A percentile compares a stretch with the other conserved stretches of the same genome.
Conservation (phyloP, 2,113 vertebrate species). For the Eidolon helvum region DNA sequence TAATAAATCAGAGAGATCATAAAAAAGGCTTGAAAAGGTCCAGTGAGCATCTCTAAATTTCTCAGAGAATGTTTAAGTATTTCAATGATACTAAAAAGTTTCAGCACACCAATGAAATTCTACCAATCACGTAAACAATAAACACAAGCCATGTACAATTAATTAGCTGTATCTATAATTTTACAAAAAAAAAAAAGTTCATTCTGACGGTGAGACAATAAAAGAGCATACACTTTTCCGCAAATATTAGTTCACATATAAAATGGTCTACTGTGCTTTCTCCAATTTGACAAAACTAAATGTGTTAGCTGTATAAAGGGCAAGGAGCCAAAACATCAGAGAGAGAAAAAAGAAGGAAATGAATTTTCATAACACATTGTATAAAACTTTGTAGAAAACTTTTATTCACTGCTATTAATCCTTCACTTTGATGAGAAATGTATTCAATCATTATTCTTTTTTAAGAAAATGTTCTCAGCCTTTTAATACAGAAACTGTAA, state of each 20-base stretch:
- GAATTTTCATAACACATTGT: neutral
- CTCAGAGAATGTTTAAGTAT: neutral
- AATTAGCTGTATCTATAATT: neutral
- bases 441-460: constrained; percentile 61
- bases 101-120: neutral
- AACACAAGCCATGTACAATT: neutral
- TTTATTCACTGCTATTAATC: constrained; percentile 60
- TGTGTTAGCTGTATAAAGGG: neutral
- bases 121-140: neutral
- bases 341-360: constrained; percentile 15
- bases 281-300: neutral
- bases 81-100: neutral
- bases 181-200: neutral
- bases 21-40: neutral
- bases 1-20: neutral
- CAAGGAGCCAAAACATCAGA: constrained; percentile 4
- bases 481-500: constrained; percentile 50
- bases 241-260: constrained; percentile 18
- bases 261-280: neutral
- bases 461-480: constrained; percentile 58
- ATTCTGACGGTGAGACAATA: neutral
- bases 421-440: constrained; percentile 67
- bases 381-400: constrained; percentile 58
- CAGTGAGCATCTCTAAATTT: neutral
- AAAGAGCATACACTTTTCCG: neutral